Evolutionary conservation across 2,888 invertebrate genomes (phyloP), one percentile per base, ranked within the genome.

Genomic region (Caradrina kadenii): DNA sequence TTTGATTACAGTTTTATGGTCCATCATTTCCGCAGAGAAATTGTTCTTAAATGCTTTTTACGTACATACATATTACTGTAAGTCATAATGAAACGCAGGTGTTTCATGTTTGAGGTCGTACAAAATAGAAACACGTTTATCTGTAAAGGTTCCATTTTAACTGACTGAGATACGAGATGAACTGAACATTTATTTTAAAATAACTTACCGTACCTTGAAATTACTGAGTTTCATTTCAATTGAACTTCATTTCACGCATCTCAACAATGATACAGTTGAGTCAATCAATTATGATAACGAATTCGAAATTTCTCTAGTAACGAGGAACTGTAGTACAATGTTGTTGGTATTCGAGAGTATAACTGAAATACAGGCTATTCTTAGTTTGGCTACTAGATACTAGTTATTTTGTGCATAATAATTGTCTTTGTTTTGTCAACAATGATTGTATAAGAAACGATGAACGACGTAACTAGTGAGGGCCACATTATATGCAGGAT

Each of bases 231-330:
- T 26, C 21, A 42, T 53, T 79, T 59, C 22, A 79, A 63, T 52
- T 73, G 59, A 52, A 67, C 67, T 76, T 79, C 59, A 42, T 72
- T 78, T 78, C 52, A 79, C 59, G 52, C 50, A 22, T 62, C 21
- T 65, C 35, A 49, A 65, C 45, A 61, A 66, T 58, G 35, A 22
- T 45, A 58, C 60, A 61, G 60, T 52, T 52, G 22, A 60, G 22
- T 53, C 31, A 61, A 72, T 75, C 60, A 72, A 72, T 72, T 78
- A 66, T 59, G 45, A 54, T 45, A 63, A 35, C 54, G 50, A 39
- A 52, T 61, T 56, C n/a, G 6, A 64, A 63, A 52, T 71, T 63
- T 31, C 73, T 56, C 73, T 79, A 7, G 13, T n/a, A 42, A 64
- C 48, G 55, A 19, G 19, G 19, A 67, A 39, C 45, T 45, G 17